phyloP scores from a whole-genome alignment of 92 coral and sea anemone species.

The Epizoanthus stellaris region DNA sequence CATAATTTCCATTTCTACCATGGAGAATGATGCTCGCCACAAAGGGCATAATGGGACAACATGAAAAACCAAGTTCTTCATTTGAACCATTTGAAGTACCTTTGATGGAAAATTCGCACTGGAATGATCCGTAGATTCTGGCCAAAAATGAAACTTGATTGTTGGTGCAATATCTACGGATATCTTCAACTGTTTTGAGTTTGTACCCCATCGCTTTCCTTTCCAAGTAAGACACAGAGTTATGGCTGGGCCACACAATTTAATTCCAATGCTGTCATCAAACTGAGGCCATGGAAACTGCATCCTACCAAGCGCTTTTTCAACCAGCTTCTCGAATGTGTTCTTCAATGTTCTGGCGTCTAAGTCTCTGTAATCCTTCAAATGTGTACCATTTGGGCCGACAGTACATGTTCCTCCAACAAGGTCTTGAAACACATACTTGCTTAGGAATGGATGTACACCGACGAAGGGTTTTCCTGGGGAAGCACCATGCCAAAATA shows the following conservation, averaged over 20 bases:
- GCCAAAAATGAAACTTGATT: constrained; percentile 42
- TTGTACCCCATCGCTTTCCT: too few species aligned
- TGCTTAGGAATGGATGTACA: constrained; percentile 33
- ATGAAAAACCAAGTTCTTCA: constrained; percentile 30
- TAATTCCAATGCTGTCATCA: background rate
- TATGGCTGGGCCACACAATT: constrained; percentile 23
- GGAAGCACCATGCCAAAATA: constrained; percentile 32
- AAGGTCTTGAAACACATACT: constrained; percentile 23
- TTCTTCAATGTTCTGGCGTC: background rate
- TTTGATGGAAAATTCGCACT: constrained; percentile 15
- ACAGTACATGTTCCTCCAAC: background rate
- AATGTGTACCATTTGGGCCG: background rate
- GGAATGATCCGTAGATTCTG: constrained; percentile 27
- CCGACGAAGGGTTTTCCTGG: constrained; percentile 31
- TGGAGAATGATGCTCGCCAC: constrained; percentile 48
- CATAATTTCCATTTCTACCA: constrained; percentile 37
- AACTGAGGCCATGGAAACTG: constrained; percentile 19
- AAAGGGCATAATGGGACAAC: constrained; percentile 28
- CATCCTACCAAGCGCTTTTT: constrained; percentile 1
- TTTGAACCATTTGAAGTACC: constrained; percentile 18
- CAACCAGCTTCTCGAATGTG: background rate
- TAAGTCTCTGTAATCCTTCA: background rate
- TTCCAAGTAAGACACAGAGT: too few species aligned
- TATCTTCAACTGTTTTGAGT: background rate
- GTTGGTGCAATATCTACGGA: constrained; percentile 40